Conservation (phyloP, 1,140 invertebrate species). For the Condylostylus longicornis region DNA sequence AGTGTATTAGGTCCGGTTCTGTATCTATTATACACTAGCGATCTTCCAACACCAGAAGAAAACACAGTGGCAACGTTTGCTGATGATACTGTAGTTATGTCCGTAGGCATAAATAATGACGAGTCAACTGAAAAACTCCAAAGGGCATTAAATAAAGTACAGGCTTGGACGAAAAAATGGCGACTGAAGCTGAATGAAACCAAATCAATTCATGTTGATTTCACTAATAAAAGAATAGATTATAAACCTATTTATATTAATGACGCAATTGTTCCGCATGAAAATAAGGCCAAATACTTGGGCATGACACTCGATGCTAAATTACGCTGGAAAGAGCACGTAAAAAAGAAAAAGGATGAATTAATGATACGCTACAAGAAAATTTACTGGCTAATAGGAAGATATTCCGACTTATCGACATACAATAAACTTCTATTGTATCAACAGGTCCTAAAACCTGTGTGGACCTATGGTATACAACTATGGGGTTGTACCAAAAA, state of each 20-base stretch:
- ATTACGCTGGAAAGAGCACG: conserved; percentile 12
- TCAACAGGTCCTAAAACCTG: conserved; percentile 18
- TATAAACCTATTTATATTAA: conserved; percentile 1
- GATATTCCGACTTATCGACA: conserved; percentile 11
- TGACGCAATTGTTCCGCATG: too few relatives aligned
- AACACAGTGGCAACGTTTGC: conserved; percentile 11
- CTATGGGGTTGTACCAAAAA: conserved; percentile 18
- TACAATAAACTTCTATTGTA: conserved; percentile 22
- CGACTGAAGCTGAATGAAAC: conserved; percentile 15
- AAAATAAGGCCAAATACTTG: too few relatives aligned
- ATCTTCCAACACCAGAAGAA: conserved; percentile 8
- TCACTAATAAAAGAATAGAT: conserved; percentile 4
- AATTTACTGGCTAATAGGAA: conserved; percentile 15
- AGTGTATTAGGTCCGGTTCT: conserved; percentile 11
- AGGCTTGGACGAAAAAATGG: conserved; percentile 16
- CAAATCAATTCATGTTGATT: conserved; percentile 18
- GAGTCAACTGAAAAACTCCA: conserved; percentile 9
- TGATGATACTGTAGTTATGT: conserved; percentile 16
- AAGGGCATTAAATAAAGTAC: conserved; percentile 7
- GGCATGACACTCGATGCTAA: conserved; percentile 17
- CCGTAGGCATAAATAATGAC: neutral
- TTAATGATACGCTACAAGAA: neutral
- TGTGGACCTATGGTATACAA: conserved; percentile 23
- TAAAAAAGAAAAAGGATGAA: conserved; percentile 9
- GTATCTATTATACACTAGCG: conserved; percentile 11